Base-by-base conservation (phyloP, 1,140 invertebrate species). In the Aphelinus certus region DNA sequence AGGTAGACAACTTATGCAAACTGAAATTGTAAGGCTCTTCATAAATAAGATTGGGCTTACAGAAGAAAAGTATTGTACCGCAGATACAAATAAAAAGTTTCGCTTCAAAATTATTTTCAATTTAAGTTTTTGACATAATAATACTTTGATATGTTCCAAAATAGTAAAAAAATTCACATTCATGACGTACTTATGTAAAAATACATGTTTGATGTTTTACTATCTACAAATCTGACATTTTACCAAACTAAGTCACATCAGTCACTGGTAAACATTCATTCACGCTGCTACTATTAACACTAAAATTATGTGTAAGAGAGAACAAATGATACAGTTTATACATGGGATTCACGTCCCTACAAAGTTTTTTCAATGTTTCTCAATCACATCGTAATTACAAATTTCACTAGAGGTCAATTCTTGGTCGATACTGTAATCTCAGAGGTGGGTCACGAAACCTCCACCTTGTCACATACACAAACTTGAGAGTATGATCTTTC, bases 401-500 rank as follows among this genome's bases (percentile, higher is more conserved):
- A 73, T 63, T 77, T 72, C 62, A 66, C 62, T 88, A 92, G 78
- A 92, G 88, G 79, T 93, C 91, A 81, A 94, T 92, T 78, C 92
- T 90, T 78, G 94, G 94, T 83, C 94, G 89, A 88, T 96, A 97
- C 81, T 96, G 94, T 78, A 97, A 88, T 77, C 93, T 91, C 57
- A 97, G 87, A 1, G 95, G 95, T 63, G 95, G 95, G 85, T 96
- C 96, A 80, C 96, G 93, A 89, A 97, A 97, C 88, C 97, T 92
- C 97, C 98, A 99, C 81, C 97, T 91, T 55, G 98, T 99, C 10
- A 99, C 95, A 83, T 95, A 96, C 51, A 99, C 97, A 89, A 99
- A 99, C 88, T 99, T 99, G 69, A 99, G 90, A 53, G 97, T 99
- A 86, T 99, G 98, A 87, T 99, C 98, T 88, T 99, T 99, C 57